A percentile compares a stretch with the other conserved stretches of the same genome.
Conservation (phyloP, 2,888 invertebrate species). For the Drosophila borborema region DNA sequence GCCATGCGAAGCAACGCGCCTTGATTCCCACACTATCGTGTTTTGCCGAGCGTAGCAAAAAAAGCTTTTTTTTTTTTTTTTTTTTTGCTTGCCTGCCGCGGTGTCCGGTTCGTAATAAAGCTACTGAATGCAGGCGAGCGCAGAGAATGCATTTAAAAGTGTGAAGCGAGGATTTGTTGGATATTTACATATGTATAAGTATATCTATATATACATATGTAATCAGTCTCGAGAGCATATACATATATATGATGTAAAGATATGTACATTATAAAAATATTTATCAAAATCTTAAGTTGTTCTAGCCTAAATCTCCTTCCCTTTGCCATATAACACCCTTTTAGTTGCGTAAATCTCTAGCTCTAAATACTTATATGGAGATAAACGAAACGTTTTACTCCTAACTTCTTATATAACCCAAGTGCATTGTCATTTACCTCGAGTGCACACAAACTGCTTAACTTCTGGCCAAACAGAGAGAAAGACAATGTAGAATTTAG, state of each 20-base stretch:
- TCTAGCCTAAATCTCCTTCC: neutral
- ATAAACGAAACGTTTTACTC: constrained; percentile 46
- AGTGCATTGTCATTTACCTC: constrained; percentile 38
- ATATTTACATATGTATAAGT: neutral
- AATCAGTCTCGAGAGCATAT: neutral
- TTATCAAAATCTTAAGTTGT: neutral
- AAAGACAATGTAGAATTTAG: constrained; percentile 24
- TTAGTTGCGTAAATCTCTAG: constrained; percentile 7
- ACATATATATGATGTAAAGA: neutral
- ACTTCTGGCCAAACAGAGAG: constrained; percentile 45
- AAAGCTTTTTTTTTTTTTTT: neutral
- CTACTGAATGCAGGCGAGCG: constrained; percentile 24
- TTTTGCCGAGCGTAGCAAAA: constrained; percentile 62
- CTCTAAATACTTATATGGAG: neutral
- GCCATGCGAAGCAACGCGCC: constrained; percentile 35
- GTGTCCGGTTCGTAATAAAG: constrained; percentile 43
- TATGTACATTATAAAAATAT: neutral
- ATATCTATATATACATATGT: neutral
- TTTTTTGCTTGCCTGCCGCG: constrained; percentile 27
- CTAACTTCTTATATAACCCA: constrained; percentile 68
- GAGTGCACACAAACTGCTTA: constrained; percentile 64
- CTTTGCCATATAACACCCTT: constrained; percentile 5
- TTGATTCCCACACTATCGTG: constrained; percentile 73
- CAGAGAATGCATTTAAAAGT: constrained; percentile 37
- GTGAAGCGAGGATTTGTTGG: constrained; percentile 43